These are phyloP conservation scores for Drosophila lacertosa DNA, from an alignment of 1,140 invertebrate genomes.

Conservation along the genomic window DNA sequence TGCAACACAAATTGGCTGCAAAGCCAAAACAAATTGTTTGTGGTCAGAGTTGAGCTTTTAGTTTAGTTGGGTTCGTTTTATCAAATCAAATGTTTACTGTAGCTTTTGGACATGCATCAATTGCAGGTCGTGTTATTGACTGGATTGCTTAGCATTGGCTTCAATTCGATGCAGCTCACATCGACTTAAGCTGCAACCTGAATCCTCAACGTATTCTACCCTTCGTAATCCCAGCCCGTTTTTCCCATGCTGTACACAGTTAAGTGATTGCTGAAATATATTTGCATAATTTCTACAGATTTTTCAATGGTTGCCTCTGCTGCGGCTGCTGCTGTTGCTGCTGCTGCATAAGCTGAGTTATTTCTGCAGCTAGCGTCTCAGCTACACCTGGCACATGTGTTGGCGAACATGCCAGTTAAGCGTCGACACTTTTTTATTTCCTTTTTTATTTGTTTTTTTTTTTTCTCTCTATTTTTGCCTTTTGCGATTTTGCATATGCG, in stretches of 20 bases:
- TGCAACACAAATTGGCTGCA: no score
- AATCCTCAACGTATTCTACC: conserved; percentile 12
- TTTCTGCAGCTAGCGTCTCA: conserved; percentile 6
- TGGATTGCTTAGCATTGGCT: neutral
- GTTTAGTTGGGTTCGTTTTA: neutral
- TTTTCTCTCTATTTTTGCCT: conserved; percentile 23
- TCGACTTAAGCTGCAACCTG: neutral
- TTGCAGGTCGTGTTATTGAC: conserved; percentile 21
- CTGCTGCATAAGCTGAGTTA: conserved; percentile 63
- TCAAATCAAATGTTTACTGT: neutral
- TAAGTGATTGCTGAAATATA: conserved; percentile 81
- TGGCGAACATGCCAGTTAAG: conserved; percentile 69
- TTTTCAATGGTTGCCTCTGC: conserved; percentile 72
- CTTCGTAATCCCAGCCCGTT: no score
- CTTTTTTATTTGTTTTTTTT: conserved; percentile 3
- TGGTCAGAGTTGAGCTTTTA: no score
- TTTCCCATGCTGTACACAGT: conserved; percentile 37
- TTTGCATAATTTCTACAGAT: conserved; percentile 82
- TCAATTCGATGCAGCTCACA: neutral
- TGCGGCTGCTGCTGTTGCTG: neutral
- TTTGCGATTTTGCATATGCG: conserved; percentile 69
- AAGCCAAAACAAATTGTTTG: no score
- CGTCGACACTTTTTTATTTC: conserved; percentile 38
- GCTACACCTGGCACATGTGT: conserved; percentile 32
- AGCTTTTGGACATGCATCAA: neutral